phyloP scores from a whole-genome alignment of 2,113 vertebrate species.

The Zosterops pallidus region DNA sequence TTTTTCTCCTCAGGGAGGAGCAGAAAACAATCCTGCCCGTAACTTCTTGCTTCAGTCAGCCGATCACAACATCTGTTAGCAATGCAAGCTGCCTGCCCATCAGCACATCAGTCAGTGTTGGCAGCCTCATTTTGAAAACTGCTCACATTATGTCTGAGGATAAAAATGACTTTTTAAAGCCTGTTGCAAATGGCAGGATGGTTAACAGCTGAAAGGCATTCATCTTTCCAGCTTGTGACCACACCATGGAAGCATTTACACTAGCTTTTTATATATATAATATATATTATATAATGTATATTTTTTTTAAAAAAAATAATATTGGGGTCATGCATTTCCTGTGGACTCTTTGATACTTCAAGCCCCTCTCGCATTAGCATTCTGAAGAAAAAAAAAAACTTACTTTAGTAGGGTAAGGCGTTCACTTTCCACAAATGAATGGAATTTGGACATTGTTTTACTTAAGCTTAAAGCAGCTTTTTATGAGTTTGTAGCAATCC shows the following conservation, averaged over 20 bases:
- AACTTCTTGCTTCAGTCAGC: conserved; percentile 84
- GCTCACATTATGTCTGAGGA: conserved; percentile 80
- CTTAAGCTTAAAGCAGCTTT: conserved; percentile 85
- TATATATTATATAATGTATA: conserved; percentile 84
- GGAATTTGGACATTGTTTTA: conserved; percentile 81
- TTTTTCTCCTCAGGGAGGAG: conserved; percentile 78
- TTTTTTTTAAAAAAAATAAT: conserved; percentile 83
- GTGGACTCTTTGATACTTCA: conserved; percentile 84
- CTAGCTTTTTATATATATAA: conserved; percentile 85
- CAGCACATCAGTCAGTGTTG: conserved; percentile 76
- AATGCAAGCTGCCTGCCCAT: conserved; percentile 75
- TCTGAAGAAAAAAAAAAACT: conserved; percentile 76
- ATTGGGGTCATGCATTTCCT: conserved; percentile 82
- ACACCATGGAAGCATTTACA: conserved; percentile 81
- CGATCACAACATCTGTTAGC: conserved; percentile 81
- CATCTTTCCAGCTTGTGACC: conserved; percentile 79
- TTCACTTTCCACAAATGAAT: conserved; percentile 78
- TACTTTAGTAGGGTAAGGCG: conserved; percentile 76
- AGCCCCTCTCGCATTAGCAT: conserved; percentile 81
- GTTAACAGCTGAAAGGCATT: conserved; percentile 86
- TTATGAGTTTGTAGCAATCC: conserved; percentile 82
- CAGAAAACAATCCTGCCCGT: conserved; percentile 78
- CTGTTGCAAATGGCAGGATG: conserved; percentile 85
- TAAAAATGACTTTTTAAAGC: conserved; percentile 79
- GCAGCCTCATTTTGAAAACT: conserved; percentile 84